Conservation (phyloP, 2,797 vertebrate species). For the Natrix natrix region DNA sequence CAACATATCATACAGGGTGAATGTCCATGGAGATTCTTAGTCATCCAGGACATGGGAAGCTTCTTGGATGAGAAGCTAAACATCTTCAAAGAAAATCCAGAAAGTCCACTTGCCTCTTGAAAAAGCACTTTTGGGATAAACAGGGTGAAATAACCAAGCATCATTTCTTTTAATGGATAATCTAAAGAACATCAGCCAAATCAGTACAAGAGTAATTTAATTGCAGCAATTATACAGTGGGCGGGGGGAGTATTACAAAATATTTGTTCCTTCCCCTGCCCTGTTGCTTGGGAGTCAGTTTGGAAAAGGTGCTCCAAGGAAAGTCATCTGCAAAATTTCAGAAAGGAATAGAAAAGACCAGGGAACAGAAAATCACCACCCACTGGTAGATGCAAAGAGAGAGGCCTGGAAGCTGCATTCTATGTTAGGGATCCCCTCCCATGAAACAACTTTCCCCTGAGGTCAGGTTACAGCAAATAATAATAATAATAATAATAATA, state of each 20-base stretch:
- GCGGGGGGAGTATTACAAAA: background rate
- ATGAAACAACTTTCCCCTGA: background rate
- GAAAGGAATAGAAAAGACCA: background rate
- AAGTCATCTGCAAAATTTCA: background rate
- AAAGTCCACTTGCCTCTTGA: too few relatives aligned
- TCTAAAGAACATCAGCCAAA: background rate
- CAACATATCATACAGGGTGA: background rate
- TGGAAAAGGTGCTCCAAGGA: background rate
- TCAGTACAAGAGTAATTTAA: background rate
- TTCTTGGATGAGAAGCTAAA: too few relatives aligned
- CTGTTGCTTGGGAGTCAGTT: background rate
- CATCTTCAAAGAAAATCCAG: too few relatives aligned
- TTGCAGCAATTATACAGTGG: background rate
- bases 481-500: too few relatives aligned
- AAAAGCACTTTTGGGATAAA: background rate
- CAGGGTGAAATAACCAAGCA: background rate
- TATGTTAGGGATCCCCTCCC: background rate
- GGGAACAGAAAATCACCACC: background rate
- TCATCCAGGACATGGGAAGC: too few relatives aligned
- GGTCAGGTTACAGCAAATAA: background rate
- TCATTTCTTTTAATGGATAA: background rate
- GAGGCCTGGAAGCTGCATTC: background rate
- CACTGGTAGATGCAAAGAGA: background rate
- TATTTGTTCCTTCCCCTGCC: background rate
- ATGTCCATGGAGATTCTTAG: too few relatives aligned